phyloP scores from a whole-genome alignment of 2,113 vertebrate species.

The Erpornis zantholeuca region DNA sequence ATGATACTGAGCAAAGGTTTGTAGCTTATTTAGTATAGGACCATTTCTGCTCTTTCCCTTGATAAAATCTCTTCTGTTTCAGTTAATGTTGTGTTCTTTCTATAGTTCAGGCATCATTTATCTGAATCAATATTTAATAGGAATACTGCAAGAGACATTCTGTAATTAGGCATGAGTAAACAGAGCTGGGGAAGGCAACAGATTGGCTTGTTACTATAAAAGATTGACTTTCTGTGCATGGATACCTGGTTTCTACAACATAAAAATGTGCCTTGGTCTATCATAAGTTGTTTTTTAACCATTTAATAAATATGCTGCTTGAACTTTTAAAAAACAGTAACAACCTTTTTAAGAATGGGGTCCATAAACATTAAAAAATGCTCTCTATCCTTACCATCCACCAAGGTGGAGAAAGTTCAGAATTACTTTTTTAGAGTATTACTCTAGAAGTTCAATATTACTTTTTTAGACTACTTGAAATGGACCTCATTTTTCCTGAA shows the following conservation, averaged over 20 bases:
- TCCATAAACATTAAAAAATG: background rate
- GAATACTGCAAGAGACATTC: background rate
- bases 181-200: background rate
- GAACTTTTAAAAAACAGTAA: background rate
- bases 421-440: background rate
- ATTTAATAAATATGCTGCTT: background rate
- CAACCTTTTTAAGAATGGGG: background rate
- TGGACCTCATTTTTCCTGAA: background rate
- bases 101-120: background rate
- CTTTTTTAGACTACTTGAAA: background rate
- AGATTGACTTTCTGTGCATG: background rate
- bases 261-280: background rate
- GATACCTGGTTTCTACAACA: background rate
- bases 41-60: background rate
- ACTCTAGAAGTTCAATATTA: background rate
- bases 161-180: background rate
- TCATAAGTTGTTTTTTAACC: background rate
- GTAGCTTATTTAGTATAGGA: background rate
- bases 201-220: background rate
- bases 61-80: background rate
- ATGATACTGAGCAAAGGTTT: background rate
- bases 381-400: background rate
- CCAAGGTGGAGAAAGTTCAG: background rate
- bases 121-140: background rate
- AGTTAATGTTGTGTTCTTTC: background rate